Percentiles rank a stretch among this genome's conserved stretches.
Conservation (phyloP, 2,797 vertebrate genomes). For the Gobio occitaniae region DNA sequence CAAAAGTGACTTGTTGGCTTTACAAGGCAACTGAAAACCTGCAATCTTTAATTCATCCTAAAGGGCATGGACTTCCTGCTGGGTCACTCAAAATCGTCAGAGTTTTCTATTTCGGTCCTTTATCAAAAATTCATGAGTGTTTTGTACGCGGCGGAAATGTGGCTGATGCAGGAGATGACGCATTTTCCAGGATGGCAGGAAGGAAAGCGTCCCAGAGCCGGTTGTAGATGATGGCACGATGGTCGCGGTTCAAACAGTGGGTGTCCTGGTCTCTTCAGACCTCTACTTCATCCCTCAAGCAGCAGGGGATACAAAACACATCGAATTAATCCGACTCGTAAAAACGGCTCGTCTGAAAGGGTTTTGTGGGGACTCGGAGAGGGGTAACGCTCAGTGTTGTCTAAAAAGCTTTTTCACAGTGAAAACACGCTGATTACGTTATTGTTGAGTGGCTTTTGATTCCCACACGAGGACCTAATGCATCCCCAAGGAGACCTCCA, state of each 20-base stretch:
- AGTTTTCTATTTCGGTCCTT: background rate
- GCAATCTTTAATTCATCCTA: constrained; percentile 8
- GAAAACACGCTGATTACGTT: constrained; percentile 91
- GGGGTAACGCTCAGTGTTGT: constrained; percentile 74
- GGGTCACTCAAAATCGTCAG: background rate
- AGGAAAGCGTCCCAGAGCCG: background rate
- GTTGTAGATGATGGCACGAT: background rate
- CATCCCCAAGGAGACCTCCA: constrained; percentile 81
- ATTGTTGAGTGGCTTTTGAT: constrained; percentile 89
- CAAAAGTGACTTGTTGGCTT: background rate
- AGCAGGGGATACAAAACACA: constrained; percentile 71
- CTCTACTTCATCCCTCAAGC: constrained; percentile 68
- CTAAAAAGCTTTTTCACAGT: constrained; percentile 83
- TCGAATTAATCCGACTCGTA: constrained; percentile 79
- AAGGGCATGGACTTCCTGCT: background rate
- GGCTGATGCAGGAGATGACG: background rate
- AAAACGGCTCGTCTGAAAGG: constrained; percentile 77
- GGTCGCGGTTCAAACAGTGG: constrained; percentile 64
- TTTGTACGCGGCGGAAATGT: background rate
- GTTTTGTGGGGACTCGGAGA: constrained; percentile 78
- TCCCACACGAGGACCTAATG: constrained; percentile 83
- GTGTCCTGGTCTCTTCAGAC: constrained; percentile 72
- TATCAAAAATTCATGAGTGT: background rate
- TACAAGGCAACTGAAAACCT: background rate
- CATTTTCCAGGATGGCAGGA: background rate